Evolutionary conservation across 2,113 vertebrate species (phyloP).

Genomic region (Azemiops feae): DNA sequence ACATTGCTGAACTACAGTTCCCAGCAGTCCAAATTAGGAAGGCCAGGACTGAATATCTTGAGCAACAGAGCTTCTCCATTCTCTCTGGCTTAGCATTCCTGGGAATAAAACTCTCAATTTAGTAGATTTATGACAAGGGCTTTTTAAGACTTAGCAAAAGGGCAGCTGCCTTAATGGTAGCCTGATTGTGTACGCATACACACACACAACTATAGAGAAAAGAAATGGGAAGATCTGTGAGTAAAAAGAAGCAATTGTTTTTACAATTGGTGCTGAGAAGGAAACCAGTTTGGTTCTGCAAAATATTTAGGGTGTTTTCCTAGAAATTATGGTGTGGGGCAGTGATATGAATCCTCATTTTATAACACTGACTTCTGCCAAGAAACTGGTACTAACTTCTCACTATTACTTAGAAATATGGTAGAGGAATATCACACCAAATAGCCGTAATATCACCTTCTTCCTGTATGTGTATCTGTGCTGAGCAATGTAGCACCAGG

Average conservation of each 20-base stretch:
- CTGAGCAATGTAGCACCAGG: background rate
- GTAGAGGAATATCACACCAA: background rate
- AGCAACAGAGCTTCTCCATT: background rate
- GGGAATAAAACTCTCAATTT: background rate
- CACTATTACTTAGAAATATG: background rate
- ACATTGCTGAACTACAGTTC: background rate
- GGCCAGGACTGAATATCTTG: background rate
- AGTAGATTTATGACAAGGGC: background rate
- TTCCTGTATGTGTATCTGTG: background rate
- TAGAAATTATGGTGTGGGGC: background rate
- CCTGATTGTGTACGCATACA: background rate
- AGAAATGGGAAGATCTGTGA: background rate
- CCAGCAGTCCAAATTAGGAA: background rate
- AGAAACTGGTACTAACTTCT: background rate
- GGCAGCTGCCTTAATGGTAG: background rate
- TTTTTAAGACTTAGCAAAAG: background rate
- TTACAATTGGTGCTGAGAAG: background rate
- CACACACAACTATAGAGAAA: background rate
- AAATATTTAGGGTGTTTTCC: background rate
- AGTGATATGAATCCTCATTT: background rate
- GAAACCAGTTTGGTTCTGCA: background rate
- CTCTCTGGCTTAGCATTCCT: background rate
- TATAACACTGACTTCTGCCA: background rate
- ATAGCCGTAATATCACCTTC: background rate
- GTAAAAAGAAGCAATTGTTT: background rate